These are phyloP conservation scores for Apostichopus parvimensis DNA, from an alignment of 35 echinoderm and acorn worm species.

Conservation along the genomic window DNA sequence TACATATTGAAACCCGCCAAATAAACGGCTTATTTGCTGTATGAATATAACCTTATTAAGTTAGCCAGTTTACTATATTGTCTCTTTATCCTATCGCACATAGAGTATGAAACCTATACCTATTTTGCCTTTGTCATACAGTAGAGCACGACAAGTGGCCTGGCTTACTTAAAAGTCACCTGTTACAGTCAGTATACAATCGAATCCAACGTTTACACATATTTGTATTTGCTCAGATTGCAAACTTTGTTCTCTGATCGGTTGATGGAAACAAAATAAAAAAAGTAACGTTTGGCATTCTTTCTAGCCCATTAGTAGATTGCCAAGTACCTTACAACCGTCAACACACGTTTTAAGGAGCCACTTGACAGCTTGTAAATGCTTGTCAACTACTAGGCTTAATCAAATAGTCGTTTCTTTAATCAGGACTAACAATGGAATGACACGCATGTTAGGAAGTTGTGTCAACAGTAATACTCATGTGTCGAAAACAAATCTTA, in stretches of 20 bases:
- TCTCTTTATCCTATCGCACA: not conserved
- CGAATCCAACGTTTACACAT: constrained; percentile 18
- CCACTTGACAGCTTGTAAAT: constrained; percentile 23
- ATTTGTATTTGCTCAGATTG: constrained; percentile 21
- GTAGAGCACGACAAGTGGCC: too few species aligned
- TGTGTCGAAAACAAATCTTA: not conserved
- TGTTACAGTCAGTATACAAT: not conserved
- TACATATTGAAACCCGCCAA: too few species aligned
- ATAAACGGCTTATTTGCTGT: too few species aligned
- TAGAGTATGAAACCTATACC: not conserved
- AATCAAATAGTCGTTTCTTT: constrained; percentile 35
- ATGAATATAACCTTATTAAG: too few species aligned
- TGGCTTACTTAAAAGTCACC: constrained; percentile 12
- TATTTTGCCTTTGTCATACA: not conserved
- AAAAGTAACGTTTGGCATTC: constrained; percentile 19
- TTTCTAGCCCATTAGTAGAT: constrained; percentile 21
- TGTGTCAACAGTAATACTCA: not conserved
- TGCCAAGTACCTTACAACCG: constrained; percentile 7
- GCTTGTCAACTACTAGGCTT: constrained; percentile 32
- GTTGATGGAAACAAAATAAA: constrained; percentile 11
- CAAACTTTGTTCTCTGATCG: not conserved
- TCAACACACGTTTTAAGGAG: not conserved
- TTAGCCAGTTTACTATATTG: not conserved
- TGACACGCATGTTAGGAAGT: constrained; percentile 23
- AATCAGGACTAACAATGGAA: not conserved